phyloP scores from a whole-genome alignment of 2,888 invertebrate genomes.

The Chalcis sispes region DNA sequence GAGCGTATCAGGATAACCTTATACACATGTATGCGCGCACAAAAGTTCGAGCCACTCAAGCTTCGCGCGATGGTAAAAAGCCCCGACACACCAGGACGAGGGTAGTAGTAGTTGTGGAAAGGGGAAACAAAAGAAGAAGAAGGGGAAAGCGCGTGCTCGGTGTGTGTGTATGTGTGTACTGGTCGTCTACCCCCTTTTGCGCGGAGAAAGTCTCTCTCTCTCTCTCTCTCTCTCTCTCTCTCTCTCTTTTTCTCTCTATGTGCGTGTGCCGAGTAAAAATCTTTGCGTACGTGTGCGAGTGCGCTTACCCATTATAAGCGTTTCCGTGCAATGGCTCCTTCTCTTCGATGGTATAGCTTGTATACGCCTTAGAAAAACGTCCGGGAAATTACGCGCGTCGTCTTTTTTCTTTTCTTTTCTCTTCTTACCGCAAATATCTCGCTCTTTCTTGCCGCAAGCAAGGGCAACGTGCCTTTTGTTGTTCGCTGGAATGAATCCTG shows the following conservation, averaged over 20 bases:
- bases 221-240: constrained; percentile 2
- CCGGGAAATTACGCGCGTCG: constrained; percentile 34
- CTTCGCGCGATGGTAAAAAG: not conserved
- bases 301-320: constrained; percentile 36
- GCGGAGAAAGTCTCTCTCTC: constrained; percentile 8
- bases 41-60: not conserved
- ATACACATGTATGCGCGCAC: not conserved
- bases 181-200: not conserved
- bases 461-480: not conserved
- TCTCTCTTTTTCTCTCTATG: not conserved
- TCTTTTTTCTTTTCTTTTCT: not conserved
- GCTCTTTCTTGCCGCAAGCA: not conserved
- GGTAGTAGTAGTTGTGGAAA: no score
- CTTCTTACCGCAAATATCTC: not conserved
- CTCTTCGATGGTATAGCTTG: not conserved
- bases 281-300: constrained; percentile 33
- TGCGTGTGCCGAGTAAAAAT: constrained; percentile 21
- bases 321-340: not conserved
- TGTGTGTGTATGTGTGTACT: not conserved
- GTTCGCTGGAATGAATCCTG: no score
- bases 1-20: no score
- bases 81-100: no score
- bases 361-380: constrained; percentile 6
- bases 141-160: not conserved
- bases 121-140: not conserved